Percentiles rank a stretch among this genome's conserved stretches.
Conservation (phyloP, 2,113 vertebrate species). For the Xyrauchen texanus region DNA sequence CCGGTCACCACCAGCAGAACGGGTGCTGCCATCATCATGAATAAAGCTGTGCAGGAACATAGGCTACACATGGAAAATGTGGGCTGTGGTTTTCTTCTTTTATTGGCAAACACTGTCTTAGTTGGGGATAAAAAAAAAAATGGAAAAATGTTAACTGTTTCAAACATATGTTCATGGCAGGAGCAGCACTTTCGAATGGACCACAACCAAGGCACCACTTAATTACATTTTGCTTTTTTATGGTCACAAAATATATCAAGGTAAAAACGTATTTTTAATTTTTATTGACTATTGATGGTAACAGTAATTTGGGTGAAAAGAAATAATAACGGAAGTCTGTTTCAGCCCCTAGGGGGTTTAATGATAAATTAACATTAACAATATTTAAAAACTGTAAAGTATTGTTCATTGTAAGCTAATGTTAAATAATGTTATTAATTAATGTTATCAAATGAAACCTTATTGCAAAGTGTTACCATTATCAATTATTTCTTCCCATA, state of each 20-base stretch:
- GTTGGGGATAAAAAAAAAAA: neutral
- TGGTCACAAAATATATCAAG: too few species aligned
- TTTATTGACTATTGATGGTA: too few species aligned
- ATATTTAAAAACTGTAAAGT: too few species aligned
- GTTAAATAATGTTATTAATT: too few species aligned
- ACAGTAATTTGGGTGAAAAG: too few species aligned
- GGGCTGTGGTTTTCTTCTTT: slow-evolving; percentile 39
- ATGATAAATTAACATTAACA: too few species aligned
- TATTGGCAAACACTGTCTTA: slow-evolving; percentile 19
- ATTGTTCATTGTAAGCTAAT: too few species aligned
- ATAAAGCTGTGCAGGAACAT: slow-evolving; percentile 21
- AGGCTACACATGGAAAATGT: slow-evolving; percentile 39
- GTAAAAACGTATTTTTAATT: too few species aligned
- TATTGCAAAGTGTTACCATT: neutral
- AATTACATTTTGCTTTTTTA: too few species aligned
- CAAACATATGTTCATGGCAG: slow-evolving; percentile 32
- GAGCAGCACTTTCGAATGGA: slow-evolving; percentile 1
- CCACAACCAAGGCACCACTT: neutral
- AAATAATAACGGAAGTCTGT: too few species aligned
- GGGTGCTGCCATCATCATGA: neutral
- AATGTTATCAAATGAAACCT: too few species aligned
- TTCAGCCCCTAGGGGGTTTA: too few species aligned
- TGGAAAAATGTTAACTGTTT: slow-evolving; percentile 14
- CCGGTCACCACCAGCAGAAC: neutral
- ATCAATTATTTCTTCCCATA: neutral